A percentile compares a stretch with the other conserved stretches of the same genome.
Evolutionary conservation across 2,888 invertebrate genomes (phyloP).

Genomic region (Drosophila mercatorum): DNA sequence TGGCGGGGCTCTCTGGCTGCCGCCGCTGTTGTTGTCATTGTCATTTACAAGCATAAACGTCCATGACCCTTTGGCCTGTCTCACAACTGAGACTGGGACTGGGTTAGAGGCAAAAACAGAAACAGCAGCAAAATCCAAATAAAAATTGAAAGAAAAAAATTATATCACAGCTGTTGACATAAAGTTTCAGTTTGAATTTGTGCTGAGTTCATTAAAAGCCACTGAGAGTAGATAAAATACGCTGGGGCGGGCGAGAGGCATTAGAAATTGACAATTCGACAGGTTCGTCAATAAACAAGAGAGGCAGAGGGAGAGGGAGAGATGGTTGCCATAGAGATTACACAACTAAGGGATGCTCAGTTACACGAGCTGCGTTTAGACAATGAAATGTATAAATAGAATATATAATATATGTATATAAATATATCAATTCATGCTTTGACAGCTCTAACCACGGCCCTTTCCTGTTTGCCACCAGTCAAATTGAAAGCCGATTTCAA

Average conservation of each 20-base stretch:
- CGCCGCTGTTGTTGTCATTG: constrained; percentile 31
- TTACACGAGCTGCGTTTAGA: neutral
- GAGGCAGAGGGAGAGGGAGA: neutral
- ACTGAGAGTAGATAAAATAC: constrained; percentile 42
- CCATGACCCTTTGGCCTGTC: constrained; percentile 78
- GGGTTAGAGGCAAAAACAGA: constrained; percentile 24
- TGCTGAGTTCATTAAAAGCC: constrained; percentile 58
- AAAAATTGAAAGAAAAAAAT: constrained; percentile 25
- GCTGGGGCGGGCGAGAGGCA: constrained; percentile 8
- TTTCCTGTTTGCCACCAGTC: neutral
- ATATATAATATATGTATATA: neutral
- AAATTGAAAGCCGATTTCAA: constrained; percentile 31
- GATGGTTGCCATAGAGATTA: neutral
- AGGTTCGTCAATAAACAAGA: constrained; percentile 25
- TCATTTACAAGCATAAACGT: constrained; percentile 77
- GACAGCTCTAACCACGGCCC: neutral
- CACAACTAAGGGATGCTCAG: neutral
- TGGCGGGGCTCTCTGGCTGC: constrained; percentile 12
- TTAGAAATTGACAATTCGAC: constrained; percentile 31
- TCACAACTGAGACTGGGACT: constrained; percentile 24
- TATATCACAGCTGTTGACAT: constrained; percentile 66
- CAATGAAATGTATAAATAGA: neutral
- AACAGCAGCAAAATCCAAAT: constrained; percentile 34
- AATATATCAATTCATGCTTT: neutral
- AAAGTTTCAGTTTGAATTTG: constrained; percentile 56